A percentile compares a stretch with the other conserved stretches of the same genome.
Evolutionary conservation across 2,113 vertebrate genomes (phyloP).

Genomic region (Poecile atricapillus): DNA sequence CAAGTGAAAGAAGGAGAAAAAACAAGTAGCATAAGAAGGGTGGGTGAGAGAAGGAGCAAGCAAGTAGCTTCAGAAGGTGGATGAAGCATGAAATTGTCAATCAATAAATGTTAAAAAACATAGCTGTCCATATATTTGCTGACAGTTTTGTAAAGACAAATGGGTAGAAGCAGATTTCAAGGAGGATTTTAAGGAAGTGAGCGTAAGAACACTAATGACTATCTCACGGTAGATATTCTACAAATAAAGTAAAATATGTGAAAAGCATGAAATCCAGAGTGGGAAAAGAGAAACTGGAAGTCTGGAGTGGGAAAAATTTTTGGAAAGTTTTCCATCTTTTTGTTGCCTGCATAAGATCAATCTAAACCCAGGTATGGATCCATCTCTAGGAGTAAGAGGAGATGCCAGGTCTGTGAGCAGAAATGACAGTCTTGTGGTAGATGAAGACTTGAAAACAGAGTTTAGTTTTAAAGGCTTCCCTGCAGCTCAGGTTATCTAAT

Average conservation of each 20-base stretch:
- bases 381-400: background rate
- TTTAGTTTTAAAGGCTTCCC: background rate
- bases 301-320: background rate
- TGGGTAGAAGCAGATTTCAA: background rate
- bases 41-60: background rate
- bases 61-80: background rate
- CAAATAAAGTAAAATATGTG: background rate
- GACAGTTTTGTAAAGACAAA: background rate
- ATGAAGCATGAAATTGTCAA: background rate
- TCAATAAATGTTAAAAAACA: background rate
- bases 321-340: background rate
- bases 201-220: background rate
- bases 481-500: background rate
- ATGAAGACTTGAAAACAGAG: background rate
- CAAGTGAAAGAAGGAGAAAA: background rate
- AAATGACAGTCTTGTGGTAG: background rate
- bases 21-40: background rate
- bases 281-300: background rate
- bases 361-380: background rate
- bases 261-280: background rate
- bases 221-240: background rate
- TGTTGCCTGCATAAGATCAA: background rate
- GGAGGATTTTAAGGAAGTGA: background rate
- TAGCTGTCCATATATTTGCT: background rate
- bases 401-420: background rate